Evolutionary conservation across 2,888 invertebrate genomes (phyloP).

Genomic region (Adelphocoris suturalis): DNA sequence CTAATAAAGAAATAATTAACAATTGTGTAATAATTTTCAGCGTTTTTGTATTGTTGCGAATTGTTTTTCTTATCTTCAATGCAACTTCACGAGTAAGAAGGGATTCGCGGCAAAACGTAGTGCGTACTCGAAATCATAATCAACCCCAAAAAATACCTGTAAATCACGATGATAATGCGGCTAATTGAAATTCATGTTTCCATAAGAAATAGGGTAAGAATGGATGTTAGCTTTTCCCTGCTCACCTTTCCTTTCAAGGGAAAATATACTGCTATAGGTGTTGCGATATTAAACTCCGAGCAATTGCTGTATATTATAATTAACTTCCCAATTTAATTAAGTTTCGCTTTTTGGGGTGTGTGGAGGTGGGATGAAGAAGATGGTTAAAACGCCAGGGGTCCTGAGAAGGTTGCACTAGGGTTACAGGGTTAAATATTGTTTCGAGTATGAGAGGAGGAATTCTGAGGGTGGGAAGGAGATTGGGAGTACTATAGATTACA

Average conservation of each 20-base stretch:
- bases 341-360: slow-evolving; percentile 55
- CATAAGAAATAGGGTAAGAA: neutral
- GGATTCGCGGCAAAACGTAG: too few species aligned
- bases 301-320: slow-evolving; percentile 69
- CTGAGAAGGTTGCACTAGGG: neutral
- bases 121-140: too few species aligned
- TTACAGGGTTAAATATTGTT: neutral
- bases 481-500: neutral
- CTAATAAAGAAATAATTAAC: too few species aligned
- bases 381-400: slow-evolving; percentile 5
- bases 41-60: too few species aligned
- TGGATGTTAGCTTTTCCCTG: neutral
- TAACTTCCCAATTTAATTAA: slow-evolving; percentile 69
- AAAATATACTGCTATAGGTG: slow-evolving; percentile 44
- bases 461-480: too few species aligned
- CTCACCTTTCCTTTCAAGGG: slow-evolving; percentile 13
- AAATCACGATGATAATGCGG: neutral
- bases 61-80: too few species aligned
- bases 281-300: slow-evolving; percentile 64
- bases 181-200: slow-evolving; percentile 25
- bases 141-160: neutral
- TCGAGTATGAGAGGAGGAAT: too few species aligned
- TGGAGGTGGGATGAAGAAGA: slow-evolving; percentile 17
- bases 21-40: too few species aligned
- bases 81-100: too few species aligned